Evolutionary conservation across 2,113 vertebrate genomes (phyloP), one percentile per base, ranked within the genome.

Genomic region (Elephas maximus): DNA sequence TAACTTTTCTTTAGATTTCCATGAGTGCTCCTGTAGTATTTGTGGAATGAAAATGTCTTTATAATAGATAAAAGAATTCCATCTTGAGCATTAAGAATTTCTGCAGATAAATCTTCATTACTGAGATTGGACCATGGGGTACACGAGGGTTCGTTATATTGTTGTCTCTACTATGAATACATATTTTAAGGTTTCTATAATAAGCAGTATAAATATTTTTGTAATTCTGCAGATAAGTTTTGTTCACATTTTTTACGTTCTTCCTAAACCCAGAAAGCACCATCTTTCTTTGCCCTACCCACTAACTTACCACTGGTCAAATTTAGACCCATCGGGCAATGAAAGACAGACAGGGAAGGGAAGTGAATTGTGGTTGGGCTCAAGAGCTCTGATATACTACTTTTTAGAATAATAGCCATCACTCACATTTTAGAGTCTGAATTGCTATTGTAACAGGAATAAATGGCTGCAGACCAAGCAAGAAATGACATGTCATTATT

Each of bases 1-100:
- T 91, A 63, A 69, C 37, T 57, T 82, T 71, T n/a, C 37, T 53
- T 90, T 90, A 69, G 17, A 57, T 93, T 92, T 97, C 86, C 53
- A 37, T 41, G 81, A 15, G 74, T 86, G 23, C 83, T 67, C 85
- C 79, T 91, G 1, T 92, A 84, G n/a, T 86, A 82, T 88, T 89
- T 89, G 6, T 79, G 23, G 6, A 60, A 44, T 44, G 6, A 96
- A 91, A 80, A 44, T 45, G 1, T 78, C 21, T 81, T 94, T 96
- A 57, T n/a, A 57, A 78, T 92, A 57, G 83, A 53, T 65, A 51
- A 84, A 74, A 67, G 30, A 63, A 41, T 69, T 28, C 41, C 44
- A 83, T 63, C 44, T 45, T 94, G 41, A 94, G 76, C 73, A 67
- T 57, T 77, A 84, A 96, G 26, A 90, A 91, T 93, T 91, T 91